Conservation (phyloP, 2,888 invertebrate species). For the Trissoscelio sp. region DNA sequence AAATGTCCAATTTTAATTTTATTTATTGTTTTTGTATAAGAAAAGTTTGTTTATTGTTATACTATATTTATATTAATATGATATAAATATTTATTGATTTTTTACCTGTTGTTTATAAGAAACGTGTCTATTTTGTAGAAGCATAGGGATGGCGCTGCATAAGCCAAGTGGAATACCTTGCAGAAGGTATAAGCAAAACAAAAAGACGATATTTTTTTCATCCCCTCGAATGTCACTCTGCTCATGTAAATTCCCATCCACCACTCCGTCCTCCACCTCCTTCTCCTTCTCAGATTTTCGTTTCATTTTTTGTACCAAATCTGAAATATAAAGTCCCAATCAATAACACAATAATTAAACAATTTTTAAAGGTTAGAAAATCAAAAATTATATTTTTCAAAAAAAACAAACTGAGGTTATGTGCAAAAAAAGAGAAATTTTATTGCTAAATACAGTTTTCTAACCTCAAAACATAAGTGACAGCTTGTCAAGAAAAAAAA, state of each 20-base stretch:
- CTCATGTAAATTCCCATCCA: slow-evolving; percentile 71
- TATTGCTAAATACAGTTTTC: too few relatives aligned
- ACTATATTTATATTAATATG: too few relatives aligned
- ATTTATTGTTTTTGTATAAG: too few relatives aligned
- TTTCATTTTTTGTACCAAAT: slow-evolving; percentile 57
- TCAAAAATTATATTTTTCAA: neutral
- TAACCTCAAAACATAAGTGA: neutral
- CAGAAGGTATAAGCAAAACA: slow-evolving; percentile 96
- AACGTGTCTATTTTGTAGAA: slow-evolving; percentile 95
- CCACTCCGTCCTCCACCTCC: slow-evolving; percentile 59
- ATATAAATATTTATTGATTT: neutral
- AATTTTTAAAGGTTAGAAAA: too few relatives aligned
- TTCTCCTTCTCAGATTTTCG: slow-evolving; percentile 60
- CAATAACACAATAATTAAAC: neutral
- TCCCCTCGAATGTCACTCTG: slow-evolving; percentile 86
- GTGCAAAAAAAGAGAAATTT: too few relatives aligned
- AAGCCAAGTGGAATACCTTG: slow-evolving; percentile 98
- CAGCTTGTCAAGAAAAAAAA: too few relatives aligned
- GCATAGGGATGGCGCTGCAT: slow-evolving; percentile 97
- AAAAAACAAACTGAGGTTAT: neutral
- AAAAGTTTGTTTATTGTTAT: too few relatives aligned
- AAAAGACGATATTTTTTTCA: slow-evolving; percentile 91
- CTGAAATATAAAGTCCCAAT: slow-evolving; percentile 17
- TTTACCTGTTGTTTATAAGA: slow-evolving; percentile 95
- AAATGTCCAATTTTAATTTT: too few relatives aligned